phyloP scores from a whole-genome alignment of 1,140 invertebrate species.

The Palaemon carinicauda region DNA sequence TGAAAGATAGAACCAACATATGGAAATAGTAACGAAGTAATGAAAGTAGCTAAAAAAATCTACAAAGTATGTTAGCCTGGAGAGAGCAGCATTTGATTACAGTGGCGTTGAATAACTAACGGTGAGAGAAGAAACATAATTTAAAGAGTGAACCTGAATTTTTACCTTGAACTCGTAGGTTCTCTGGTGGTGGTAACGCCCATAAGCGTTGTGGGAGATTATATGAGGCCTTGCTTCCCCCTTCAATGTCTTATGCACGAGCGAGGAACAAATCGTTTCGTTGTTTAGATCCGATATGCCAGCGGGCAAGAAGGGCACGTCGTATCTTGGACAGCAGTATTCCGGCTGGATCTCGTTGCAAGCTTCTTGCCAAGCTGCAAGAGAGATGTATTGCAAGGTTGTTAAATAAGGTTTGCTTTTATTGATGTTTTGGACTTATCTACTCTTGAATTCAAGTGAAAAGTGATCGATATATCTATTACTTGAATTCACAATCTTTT shows the following conservation, averaged over 20 bases:
- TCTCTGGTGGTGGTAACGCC: neutral
- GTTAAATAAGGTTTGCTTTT: neutral
- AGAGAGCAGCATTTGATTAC: too few relatives aligned
- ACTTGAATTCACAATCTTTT: too few relatives aligned
- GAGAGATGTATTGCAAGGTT: neutral
- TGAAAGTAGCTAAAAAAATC: too few relatives aligned
- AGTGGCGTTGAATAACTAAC: neutral
- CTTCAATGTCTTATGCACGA: neutral
- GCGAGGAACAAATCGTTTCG: neutral
- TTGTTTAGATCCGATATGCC: slow-evolving; percentile 3
- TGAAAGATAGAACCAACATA: too few relatives aligned
- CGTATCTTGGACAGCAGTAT: neutral
- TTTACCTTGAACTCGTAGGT: neutral
- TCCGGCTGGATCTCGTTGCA: neutral
- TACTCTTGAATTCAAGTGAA: too few relatives aligned
- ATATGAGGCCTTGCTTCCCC: neutral
- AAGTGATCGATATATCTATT: too few relatives aligned
- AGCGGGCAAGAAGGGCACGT: neutral
- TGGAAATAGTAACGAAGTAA: too few relatives aligned
- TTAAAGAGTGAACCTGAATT: neutral
- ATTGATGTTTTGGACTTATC: too few relatives aligned
- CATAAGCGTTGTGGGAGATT: neutral
- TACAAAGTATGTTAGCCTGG: too few relatives aligned
- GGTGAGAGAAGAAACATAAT: neutral
- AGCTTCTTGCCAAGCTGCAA: neutral